phyloP scores from a whole-genome alignment of 1,140 invertebrate genomes.

The Heterodera carotae region DNA sequence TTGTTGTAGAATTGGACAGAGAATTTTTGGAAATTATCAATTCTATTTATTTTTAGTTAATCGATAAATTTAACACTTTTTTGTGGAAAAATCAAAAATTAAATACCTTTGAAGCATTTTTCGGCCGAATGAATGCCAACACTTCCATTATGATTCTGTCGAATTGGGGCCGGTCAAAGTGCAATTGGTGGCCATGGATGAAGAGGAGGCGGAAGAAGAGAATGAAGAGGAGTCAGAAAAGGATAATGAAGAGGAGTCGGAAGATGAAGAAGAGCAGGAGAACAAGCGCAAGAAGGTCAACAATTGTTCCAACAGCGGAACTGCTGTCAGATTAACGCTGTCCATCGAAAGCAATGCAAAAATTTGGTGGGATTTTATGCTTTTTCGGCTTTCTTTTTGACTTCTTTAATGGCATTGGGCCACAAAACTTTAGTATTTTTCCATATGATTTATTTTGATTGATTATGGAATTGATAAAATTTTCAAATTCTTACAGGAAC shows the following conservation, averaged over 20 bases:
- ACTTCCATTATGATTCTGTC: slow-evolving; percentile 30
- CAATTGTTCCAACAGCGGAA: slow-evolving; percentile 3
- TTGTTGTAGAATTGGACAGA: not conserved
- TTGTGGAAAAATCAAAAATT: too few species aligned
- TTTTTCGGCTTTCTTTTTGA: too few species aligned
- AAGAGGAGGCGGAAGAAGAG: not conserved
- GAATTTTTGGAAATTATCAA: too few species aligned
- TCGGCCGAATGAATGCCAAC: slow-evolving; percentile 22
- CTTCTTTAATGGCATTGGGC: too few species aligned
- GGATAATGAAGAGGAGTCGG: not conserved
- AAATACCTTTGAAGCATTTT: too few species aligned
- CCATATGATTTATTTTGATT: not conserved
- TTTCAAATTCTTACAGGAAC: slow-evolving; percentile 7
- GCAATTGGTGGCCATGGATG: not conserved
- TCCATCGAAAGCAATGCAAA: slow-evolving; percentile 24
- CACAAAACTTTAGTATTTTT: too few species aligned
- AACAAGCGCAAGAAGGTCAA: not conserved
- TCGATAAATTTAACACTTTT: too few species aligned
- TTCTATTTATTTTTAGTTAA: too few species aligned
- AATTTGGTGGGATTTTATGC: slow-evolving; percentile 5
- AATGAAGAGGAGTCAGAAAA: not conserved
- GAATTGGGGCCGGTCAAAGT: slow-evolving; percentile 30
- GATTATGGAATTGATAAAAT: not conserved
- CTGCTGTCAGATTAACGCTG: not conserved
- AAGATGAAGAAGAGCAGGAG: not conserved